phyloP scores from a whole-genome alignment of 2,113 vertebrate species.

The Tragelaphus strepsiceros region DNA sequence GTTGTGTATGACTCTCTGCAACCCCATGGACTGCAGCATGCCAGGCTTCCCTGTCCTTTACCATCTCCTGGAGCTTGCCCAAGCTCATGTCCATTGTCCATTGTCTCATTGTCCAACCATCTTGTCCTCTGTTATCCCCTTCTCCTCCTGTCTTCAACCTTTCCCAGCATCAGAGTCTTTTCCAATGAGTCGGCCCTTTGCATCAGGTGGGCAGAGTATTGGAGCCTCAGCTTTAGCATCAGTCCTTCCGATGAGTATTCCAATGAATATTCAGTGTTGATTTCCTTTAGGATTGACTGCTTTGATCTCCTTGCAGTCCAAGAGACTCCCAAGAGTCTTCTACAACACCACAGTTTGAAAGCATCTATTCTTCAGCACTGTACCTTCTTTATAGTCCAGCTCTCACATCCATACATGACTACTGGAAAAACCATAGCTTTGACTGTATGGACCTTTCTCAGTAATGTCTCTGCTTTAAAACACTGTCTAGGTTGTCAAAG shows the following conservation, averaged over 20 bases:
- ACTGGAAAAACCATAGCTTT: not conserved
- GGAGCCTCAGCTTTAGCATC: not conserved
- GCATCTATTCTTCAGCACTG: not conserved
- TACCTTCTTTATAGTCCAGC: not conserved
- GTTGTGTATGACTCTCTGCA: not conserved
- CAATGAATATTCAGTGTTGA: not conserved
- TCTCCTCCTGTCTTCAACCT: not conserved
- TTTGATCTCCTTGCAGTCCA: not conserved
- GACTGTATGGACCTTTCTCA: not conserved
- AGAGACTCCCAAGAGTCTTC: not conserved
- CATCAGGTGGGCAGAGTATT: not conserved
- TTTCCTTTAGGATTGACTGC: not conserved
- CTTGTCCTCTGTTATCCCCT: not conserved
- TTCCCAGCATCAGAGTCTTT: not conserved
- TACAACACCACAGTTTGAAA: fast-evolving
- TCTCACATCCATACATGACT: not conserved
- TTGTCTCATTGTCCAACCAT: not conserved
- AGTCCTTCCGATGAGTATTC: not conserved
- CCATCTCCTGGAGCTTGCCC: not conserved
- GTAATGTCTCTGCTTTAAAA: not conserved
- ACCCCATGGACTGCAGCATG: not conserved
- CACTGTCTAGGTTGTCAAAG: not conserved
- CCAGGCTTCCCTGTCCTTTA: not conserved
- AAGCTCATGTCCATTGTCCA: not conserved
- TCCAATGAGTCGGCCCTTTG: not conserved